These are phyloP conservation scores for Argyresthia goedartella DNA, from an alignment of 2,888 invertebrate species.

Conservation along the genomic window DNA sequence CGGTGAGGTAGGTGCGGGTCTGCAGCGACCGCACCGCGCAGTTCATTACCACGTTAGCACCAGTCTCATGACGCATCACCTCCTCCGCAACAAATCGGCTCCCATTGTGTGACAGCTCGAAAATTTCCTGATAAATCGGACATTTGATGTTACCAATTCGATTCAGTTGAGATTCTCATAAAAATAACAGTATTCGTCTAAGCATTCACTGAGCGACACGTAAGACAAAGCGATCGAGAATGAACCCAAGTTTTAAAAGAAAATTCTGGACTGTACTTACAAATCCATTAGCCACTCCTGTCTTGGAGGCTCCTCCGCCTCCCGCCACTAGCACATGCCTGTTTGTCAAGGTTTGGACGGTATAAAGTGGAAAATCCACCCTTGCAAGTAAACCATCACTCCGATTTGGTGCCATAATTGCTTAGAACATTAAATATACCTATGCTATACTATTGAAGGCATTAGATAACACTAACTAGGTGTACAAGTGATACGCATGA, in stretches of 20 bases:
- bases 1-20: constrained; percentile 84
- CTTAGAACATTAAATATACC: constrained; percentile 37
- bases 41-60: constrained; percentile 92
- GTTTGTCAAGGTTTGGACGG: constrained; percentile 90
- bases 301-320: constrained; percentile 96
- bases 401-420: constrained; percentile 58
- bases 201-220: too few species aligned
- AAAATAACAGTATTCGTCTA: not conserved
- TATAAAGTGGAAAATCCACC: constrained; percentile 94
- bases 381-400: constrained; percentile 84
- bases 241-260: not conserved
- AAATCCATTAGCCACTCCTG: constrained; percentile 97
- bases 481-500: constrained; percentile 30
- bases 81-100: constrained; percentile 87
- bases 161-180: not conserved
- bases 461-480: constrained; percentile 28
- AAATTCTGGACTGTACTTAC: constrained; percentile 71
- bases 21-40: constrained; percentile 81
- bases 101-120: constrained; percentile 90
- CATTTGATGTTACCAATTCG: not conserved
- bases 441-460: constrained; percentile 21
- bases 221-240: too few species aligned
- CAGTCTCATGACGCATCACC: constrained; percentile 90
- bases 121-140: constrained; percentile 77
- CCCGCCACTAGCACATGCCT: constrained; percentile 96